Evolutionary conservation across 2,888 invertebrate species (phyloP).

Genomic region (Pachymerium ferrugineum): DNA sequence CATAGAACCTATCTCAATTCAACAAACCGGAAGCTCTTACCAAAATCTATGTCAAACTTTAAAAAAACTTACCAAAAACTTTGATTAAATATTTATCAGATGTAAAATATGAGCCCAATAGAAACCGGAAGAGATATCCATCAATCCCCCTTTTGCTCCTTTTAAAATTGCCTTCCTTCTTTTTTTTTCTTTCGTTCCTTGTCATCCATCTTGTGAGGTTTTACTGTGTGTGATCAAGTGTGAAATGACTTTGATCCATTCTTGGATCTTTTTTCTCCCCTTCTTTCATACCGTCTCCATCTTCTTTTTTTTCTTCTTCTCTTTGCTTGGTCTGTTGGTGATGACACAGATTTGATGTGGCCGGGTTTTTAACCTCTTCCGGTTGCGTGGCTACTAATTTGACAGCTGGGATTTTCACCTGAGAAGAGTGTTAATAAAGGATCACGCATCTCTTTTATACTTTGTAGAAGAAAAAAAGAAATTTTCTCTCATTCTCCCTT

Average conservation of each 20-base stretch:
- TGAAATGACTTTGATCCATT: constrained; percentile 27
- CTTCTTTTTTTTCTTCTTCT: background rate
- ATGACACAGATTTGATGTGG: constrained; percentile 27
- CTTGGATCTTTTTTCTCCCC: constrained; percentile 18
- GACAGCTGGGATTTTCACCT: constrained; percentile 27
- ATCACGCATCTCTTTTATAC: background rate
- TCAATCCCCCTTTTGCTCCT: background rate
- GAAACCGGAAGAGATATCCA: background rate
- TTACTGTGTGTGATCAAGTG: constrained; percentile 24
- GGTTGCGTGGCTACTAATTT: constrained; percentile 18
- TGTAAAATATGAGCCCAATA: background rate
- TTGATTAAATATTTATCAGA: too few species aligned
- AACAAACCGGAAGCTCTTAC: background rate
- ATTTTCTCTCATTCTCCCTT: background rate
- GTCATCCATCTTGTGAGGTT: constrained; percentile 27
- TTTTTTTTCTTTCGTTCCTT: background rate
- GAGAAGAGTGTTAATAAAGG: background rate
- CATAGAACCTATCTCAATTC: too few species aligned
- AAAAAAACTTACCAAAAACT: too few species aligned
- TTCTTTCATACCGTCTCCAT: constrained; percentile 5
- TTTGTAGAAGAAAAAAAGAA: too few species aligned
- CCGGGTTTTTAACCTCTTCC: constrained; percentile 23
- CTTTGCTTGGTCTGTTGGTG: constrained; percentile 23
- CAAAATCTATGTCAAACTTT: too few species aligned
- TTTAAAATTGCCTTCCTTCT: background rate